These are phyloP conservation scores for Stenchaetothrips biformis DNA, from an alignment of 2,888 invertebrate species.

Conservation along the genomic window DNA sequence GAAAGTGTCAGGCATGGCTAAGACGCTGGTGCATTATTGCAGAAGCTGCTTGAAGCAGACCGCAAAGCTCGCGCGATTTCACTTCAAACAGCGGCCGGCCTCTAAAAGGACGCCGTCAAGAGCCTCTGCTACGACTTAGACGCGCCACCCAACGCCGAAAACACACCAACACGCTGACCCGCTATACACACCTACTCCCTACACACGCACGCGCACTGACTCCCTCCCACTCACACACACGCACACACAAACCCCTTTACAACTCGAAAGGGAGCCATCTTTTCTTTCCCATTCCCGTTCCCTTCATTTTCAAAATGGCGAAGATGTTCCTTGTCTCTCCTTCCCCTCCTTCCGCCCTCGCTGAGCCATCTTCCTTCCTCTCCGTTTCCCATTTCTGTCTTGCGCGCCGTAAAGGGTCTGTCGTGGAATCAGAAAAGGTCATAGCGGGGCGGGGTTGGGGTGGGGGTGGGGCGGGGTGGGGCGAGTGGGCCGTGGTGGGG, in stretches of 20 bases:
- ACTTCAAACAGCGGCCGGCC: too few species aligned
- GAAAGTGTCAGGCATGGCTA: too few species aligned
- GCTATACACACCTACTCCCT: background rate
- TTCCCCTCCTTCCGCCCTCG: background rate
- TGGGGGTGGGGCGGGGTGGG: background rate
- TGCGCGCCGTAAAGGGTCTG: slow-evolving; percentile 18
- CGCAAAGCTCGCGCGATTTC: too few species aligned
- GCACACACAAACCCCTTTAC: slow-evolving; percentile 17
- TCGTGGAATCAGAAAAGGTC: slow-evolving; percentile 24
- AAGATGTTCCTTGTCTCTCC: slow-evolving; percentile 19
- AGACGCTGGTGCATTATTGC: too few species aligned
- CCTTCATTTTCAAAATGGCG: slow-evolving; percentile 24
- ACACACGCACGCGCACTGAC: background rate
- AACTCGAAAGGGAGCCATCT: slow-evolving; percentile 24
- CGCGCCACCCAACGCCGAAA: background rate
- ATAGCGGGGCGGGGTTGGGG: background rate
- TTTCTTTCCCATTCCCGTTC: slow-evolving; percentile 23
- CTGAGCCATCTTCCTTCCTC: background rate
- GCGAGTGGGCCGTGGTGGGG: background rate
- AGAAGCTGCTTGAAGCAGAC: too few species aligned
- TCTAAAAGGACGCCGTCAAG: too few species aligned
- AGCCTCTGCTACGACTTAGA: too few species aligned
- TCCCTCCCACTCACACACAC: background rate
- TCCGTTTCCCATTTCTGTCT: slow-evolving; percentile 18
- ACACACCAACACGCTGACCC: background rate